phyloP scores from a whole-genome alignment of 2,113 vertebrate species.

The Aphelocoma coerulescens region DNA sequence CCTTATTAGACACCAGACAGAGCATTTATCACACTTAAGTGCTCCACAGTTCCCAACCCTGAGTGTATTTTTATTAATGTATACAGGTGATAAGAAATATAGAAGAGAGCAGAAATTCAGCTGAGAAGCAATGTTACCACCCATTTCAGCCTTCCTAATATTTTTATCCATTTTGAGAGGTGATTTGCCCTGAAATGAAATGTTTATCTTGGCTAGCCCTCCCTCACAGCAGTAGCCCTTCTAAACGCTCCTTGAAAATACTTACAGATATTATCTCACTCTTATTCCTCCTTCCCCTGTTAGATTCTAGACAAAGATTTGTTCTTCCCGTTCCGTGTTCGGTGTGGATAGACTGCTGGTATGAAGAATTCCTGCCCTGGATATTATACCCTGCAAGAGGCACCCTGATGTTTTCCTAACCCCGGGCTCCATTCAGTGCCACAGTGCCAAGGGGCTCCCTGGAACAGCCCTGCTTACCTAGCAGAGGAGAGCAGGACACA shows the following conservation, averaged over 20 bases:
- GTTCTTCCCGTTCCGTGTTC: background rate
- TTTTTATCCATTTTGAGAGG: conserved; percentile 17
- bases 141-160: background rate
- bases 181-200: conserved; percentile 41
- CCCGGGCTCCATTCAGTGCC: background rate
- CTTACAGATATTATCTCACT: conserved; percentile 18
- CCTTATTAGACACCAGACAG: background rate
- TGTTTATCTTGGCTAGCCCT: conserved; percentile 35
- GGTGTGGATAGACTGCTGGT: background rate
- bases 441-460: background rate
- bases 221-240: conserved; percentile 15
- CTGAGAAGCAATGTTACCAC: background rate
- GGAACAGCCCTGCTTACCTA: background rate
- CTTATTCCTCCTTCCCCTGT: background rate
- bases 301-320: background rate
- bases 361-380: background rate
- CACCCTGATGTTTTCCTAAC: background rate
- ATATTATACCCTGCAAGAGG: background rate
- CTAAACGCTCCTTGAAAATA: background rate
- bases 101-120: background rate
- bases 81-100: conserved; percentile 19
- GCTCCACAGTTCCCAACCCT: background rate
- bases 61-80: conserved; percentile 18
- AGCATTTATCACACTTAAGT: conserved; percentile 17
- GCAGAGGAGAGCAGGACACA: background rate